Percentiles rank a stretch among this genome's conserved stretches.
phyloP scores from a whole-genome alignment of 2,797 vertebrate genomes.

The Rhinoraja longicauda region DNA sequence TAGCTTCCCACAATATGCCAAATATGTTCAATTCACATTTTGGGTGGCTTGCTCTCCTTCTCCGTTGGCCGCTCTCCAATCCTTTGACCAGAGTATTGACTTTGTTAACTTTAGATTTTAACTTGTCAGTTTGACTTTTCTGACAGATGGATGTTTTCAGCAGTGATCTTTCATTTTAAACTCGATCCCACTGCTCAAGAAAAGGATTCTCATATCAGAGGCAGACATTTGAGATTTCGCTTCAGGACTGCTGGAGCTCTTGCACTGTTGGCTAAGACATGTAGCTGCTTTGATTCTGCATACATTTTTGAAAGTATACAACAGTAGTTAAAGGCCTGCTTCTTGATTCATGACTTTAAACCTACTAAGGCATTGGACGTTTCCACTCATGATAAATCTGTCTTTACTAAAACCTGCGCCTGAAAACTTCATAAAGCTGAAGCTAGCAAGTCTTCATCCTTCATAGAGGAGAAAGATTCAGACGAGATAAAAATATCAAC shows the following conservation, averaged over 20 bases:
- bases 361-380: neutral
- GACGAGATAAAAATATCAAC: neutral
- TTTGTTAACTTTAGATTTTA: neutral
- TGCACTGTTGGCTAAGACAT: neutral
- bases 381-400: neutral
- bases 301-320: neutral
- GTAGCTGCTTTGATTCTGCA: neutral
- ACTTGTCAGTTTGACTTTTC: neutral
- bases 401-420: neutral
- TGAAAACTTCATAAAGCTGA: neutral
- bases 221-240: neutral
- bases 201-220: neutral
- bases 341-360: neutral
- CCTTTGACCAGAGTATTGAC: neutral
- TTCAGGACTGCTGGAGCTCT: neutral
- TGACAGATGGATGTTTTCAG: neutral
- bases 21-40: neutral
- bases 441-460: neutral
- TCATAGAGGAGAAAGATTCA: neutral
- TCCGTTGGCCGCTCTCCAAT: neutral
- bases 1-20: neutral
- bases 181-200: neutral
- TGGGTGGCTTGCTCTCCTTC: neutral
- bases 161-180: neutral
- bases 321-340: neutral